Evolutionary conservation across 2,888 invertebrate species (phyloP), one percentile per base, ranked within the genome.

Genomic region (Schizaphis graminum): DNA sequence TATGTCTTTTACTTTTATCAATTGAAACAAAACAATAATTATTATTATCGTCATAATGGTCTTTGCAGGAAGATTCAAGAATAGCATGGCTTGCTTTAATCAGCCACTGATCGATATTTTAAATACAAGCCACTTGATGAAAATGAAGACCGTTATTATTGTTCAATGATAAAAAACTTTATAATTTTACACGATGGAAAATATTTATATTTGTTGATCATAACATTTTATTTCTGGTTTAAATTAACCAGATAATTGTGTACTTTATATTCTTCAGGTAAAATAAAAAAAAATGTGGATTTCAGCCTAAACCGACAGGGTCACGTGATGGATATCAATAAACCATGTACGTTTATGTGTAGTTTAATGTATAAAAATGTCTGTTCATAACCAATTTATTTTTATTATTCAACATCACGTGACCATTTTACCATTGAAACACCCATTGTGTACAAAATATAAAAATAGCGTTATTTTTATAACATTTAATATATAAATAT

Each of bases 321-420:
- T 93, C 90, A 85, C 93, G 90, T 90, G 90, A 93, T 84, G 35
- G 61, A 77, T 93, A 93, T 57, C 84, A 90, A 93, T 93, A 90
- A 90, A 85, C 44, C 47, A 85, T 85, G 84, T 85, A 93, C 89
- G 47, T 93, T 93, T 61, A 89, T 85, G 84, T 89, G 61, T 26
- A 44, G n/a, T 57, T 89, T 47, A 87, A 92, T 84, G 84, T 28
- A 85, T 41, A 85, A 85, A 85, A 90, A 90, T 61, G 90, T 93
- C 35, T 61, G 89, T 90, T 90, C 35, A 24, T 35, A 35, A 86
- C 84, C 85, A 90, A 93, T 93, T 93, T 93, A 93, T 93, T 90
- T 90, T 93, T 90, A 93, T 90, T 93, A 61, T 57, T 57, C 28
- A 47, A 35, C 24, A 57, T 85, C 90, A 93, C 93, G 90, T 93